Conservation (phyloP, 2,888 invertebrate species). For the Lasius fuliginosus region DNA sequence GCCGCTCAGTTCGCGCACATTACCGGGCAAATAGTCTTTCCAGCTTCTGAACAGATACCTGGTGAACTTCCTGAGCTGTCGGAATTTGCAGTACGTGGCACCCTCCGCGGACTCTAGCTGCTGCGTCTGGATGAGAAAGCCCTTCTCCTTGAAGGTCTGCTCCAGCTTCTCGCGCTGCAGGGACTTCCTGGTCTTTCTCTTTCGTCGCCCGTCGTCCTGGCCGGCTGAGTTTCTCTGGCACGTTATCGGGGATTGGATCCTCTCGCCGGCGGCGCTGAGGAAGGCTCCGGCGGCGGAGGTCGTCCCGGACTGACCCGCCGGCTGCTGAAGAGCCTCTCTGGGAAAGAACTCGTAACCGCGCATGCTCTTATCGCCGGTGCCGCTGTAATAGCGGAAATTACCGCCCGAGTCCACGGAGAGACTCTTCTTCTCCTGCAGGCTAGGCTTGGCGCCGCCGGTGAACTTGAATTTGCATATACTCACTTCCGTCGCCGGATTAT, state of each 20-base stretch:
- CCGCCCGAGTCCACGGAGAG: constrained; percentile 96
- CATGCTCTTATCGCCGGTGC: constrained; percentile 93
- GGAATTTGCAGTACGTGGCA: constrained; percentile 97
- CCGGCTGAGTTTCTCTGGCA: constrained; percentile 71
- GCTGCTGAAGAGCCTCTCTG: constrained; percentile 90
- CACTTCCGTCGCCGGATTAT: constrained; percentile 94
- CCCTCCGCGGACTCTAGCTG: constrained; percentile 97
- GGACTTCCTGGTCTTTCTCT: constrained; percentile 93
- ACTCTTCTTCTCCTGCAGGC: constrained; percentile 96
- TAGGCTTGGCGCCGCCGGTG: constrained; percentile 96
- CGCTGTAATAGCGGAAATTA: constrained; percentile 95
- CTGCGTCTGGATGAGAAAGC: constrained; percentile 97
- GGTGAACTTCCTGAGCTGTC: constrained; percentile 96
- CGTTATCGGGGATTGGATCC: constrained; percentile 83
- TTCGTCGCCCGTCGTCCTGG: constrained; percentile 87
- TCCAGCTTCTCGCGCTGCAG: constrained; percentile 95
- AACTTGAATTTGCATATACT: constrained; percentile 98
- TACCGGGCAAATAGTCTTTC: constrained; percentile 96
- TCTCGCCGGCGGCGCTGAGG: constrained; percentile 87
- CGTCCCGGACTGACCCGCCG: constrained; percentile 86
- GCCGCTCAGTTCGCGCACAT: constrained; percentile 86
- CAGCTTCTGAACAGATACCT: constrained; percentile 96
- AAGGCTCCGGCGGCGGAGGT: constrained; percentile 87
- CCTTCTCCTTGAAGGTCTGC: constrained; percentile 97
- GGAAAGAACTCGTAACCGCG: constrained; percentile 93